Conservation (phyloP, 2,113 vertebrate species). For the Nettapus auritus region DNA sequence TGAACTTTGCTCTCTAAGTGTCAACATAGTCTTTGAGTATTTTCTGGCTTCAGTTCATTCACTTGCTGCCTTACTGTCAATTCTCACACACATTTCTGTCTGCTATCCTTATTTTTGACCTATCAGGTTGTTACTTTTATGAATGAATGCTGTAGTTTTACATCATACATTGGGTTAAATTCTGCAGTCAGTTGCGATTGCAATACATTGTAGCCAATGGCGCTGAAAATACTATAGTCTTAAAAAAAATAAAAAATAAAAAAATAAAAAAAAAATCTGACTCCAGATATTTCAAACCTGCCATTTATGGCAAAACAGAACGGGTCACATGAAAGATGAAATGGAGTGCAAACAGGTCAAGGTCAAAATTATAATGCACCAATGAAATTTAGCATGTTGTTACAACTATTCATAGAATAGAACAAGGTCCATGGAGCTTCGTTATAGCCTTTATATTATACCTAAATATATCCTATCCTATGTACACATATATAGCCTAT, state of each 20-base stretch:
- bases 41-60: neutral
- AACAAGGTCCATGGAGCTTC: neutral
- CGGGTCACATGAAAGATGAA: neutral
- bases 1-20: neutral
- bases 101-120: neutral
- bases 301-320: neutral
- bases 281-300: neutral
- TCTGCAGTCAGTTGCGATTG: neutral
- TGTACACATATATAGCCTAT: neutral
- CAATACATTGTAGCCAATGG: neutral
- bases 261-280: neutral
- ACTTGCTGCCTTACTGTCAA: neutral
- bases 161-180: neutral
- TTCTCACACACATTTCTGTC: neutral
- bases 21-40: neutral
- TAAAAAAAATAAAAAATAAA: neutral
- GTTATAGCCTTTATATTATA: neutral
- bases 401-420: neutral
- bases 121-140: neutral
- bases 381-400: neutral
- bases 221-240: neutral
- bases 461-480: neutral
- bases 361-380: neutral
- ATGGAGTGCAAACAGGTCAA: neutral
- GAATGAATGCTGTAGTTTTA: neutral